These are phyloP conservation scores for Melanotaenia pygmaea DNA, from an alignment of 2,797 vertebrate species.

Conservation along the genomic window DNA sequence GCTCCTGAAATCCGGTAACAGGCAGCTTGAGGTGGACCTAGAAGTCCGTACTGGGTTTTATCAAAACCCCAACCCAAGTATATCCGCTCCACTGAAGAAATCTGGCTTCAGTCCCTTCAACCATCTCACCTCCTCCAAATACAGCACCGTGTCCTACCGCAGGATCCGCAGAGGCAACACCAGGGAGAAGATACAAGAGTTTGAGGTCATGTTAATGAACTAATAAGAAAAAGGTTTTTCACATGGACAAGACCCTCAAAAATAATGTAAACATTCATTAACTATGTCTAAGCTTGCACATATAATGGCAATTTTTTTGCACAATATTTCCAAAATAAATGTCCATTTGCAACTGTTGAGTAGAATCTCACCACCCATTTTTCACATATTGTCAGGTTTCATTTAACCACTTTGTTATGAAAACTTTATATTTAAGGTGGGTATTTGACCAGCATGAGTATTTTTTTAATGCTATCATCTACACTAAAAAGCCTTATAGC, in stretches of 20 bases:
- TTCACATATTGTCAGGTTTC: not conserved
- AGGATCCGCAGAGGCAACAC: conserved; percentile 95
- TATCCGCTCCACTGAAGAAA: conserved; percentile 66
- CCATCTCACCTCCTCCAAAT: conserved; percentile 86
- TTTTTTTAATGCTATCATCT: not conserved
- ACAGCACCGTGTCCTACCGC: conserved; percentile 93
- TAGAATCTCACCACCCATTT: not conserved
- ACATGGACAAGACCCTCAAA: not conserved
- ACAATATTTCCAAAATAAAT: not conserved
- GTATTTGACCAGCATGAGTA: not conserved
- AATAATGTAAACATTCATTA: not conserved
- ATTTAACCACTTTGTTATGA: not conserved
- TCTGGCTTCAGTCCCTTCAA: conserved; percentile 72
- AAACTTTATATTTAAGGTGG: not conserved
- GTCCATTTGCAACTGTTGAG: not conserved
- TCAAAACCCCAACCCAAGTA: conserved; percentile 53
- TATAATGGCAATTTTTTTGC: not conserved
- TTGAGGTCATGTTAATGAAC: conserved; percentile 89
- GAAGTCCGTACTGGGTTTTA: conserved; percentile 40
- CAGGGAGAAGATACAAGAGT: conserved; percentile 92
- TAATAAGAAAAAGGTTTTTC: conserved; percentile 39
- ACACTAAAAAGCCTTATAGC: not conserved
- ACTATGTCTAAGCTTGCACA: not conserved
- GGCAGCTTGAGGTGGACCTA: conserved; percentile 64
- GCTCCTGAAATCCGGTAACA: conserved; percentile 57